Conservation (phyloP, 1,140 invertebrate species). For the Drosophila nasuta region DNA sequence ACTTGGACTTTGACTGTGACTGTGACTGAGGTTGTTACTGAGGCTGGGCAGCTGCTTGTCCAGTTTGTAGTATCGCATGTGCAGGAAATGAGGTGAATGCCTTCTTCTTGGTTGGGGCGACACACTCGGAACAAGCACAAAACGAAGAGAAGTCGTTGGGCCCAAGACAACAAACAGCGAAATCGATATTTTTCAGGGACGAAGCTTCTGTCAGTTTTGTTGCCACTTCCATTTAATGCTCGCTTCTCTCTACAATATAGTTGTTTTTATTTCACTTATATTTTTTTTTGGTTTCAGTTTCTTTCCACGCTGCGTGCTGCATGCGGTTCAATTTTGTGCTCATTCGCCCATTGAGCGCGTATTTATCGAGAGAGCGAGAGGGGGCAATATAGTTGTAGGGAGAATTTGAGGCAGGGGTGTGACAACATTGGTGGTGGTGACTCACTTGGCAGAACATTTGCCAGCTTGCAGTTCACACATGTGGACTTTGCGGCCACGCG, state of each 20-base stretch:
- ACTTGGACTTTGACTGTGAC: not conserved
- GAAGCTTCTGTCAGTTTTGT: conserved; percentile 39
- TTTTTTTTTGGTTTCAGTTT: conserved; percentile 27
- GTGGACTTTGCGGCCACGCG: conserved; percentile 41
- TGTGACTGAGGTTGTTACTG: not conserved
- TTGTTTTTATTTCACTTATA: not conserved
- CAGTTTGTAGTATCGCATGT: conserved; percentile 36
- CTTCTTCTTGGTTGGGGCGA: conserved; percentile 55
- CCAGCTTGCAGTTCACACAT: conserved; percentile 31
- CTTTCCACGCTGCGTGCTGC: conserved; percentile 12
- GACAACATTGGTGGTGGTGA: conserved; percentile 44
- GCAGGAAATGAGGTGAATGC: conserved; percentile 75
- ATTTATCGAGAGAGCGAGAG: conserved; percentile 1
- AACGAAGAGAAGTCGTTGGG: conserved; percentile 12
- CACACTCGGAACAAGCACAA: conserved; percentile 51
- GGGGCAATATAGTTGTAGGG: not conserved
- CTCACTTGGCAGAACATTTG: conserved; percentile 48
- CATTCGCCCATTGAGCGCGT: conserved; percentile 53
- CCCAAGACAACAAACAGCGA: conserved; percentile 45
- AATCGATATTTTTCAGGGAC: conserved; percentile 77
- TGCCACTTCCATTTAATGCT: conserved; percentile 23
- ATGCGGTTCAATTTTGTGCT: conserved; percentile 66
- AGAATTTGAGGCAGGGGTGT: conserved; percentile 5
- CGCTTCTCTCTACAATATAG: conserved; percentile 4
- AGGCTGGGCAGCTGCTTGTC: conserved; percentile 35